Evolutionary conservation across 2,888 invertebrate genomes (phyloP), one percentile per base, ranked within the genome.

Genomic region (Neoaliturus tenellus): DNA sequence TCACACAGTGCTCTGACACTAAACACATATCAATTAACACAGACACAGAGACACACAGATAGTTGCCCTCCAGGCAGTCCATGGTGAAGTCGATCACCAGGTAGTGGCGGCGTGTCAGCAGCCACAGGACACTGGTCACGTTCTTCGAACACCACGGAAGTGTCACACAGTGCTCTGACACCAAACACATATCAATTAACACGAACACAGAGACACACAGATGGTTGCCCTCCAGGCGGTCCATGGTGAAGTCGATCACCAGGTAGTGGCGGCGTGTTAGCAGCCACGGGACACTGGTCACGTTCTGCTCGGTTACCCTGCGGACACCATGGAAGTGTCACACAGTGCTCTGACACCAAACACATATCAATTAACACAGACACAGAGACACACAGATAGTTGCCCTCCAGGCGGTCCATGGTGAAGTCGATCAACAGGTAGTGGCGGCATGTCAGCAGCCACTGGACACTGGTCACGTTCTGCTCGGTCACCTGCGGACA

Each of bases 381-480:
- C n/a, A n/a, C n/a, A n/a, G n/a, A n/a, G n/a, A n/a, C 97, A 5
- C 98, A 92, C 83, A 98, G 92, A 91, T 98, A 97, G 39, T 96
- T 95, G 10, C 96, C 96, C 89, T 96, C 96, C 85, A 95, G 91
- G 31, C 94, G 92, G 87, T 94, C 92, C 88, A 97, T 92, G 62
- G 93, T 91, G 88, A 98, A 93, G 86, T 96, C 95, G 86, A 98
- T 93, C 83, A 97, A 96, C 86, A 98, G 91, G 87, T 95, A 97
- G 80, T 95, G 95, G 87, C 95, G 93, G 88, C 95, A 93, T 86
- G 92, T 93, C 90, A 93, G 93, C 90, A 91, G 91, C 93, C 94
- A 92, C 8, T 91, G 90, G 78, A 88, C 88, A 69, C 89, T 89
- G 28, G 95, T 95, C 80, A 95, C 94, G 89, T 95, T 95, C 88